A percentile compares a stretch with the other conserved stretches of the same genome.
Evolutionary conservation across 2,888 invertebrate species (phyloP).

Genomic region (Clitarchus hookeri): DNA sequence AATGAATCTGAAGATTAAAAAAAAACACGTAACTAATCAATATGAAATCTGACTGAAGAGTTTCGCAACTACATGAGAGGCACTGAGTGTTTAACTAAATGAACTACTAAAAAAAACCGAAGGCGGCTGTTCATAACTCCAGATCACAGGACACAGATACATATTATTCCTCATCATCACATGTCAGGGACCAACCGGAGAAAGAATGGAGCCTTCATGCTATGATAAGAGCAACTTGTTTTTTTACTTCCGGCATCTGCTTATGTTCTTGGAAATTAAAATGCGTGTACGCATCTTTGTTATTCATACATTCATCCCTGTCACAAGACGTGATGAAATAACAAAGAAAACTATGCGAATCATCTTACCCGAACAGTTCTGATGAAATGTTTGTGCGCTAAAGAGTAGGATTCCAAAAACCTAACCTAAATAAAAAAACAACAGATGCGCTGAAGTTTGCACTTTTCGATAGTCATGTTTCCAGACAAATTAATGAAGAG

Average conservation of each 20-base stretch:
- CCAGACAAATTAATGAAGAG: too few relatives aligned
- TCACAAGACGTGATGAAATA: background rate
- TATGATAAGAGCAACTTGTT: background rate
- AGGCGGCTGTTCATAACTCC: background rate
- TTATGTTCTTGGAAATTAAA: background rate
- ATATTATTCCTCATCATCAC: background rate
- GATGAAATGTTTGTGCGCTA: too few relatives aligned
- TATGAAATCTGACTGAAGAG: background rate
- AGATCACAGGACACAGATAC: background rate
- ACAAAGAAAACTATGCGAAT: background rate
- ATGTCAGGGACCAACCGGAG: background rate
- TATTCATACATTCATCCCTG: background rate
- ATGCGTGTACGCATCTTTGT: background rate
- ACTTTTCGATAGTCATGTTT: too few relatives aligned
- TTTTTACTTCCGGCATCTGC: background rate
- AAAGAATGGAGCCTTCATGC: background rate
- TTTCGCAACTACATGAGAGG: background rate
- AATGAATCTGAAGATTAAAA: background rate
- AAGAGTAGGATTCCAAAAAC: too few relatives aligned
- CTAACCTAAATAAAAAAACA: too few relatives aligned
- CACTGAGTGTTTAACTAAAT: background rate
- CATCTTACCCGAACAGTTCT: too few relatives aligned
- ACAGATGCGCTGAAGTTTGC: too few relatives aligned
- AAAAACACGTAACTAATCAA: constrained; percentile 5
- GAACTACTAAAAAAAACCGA: background rate